Base-by-base conservation (phyloP, 2,797 vertebrate species). In the Sebastes iracundus region DNA sequence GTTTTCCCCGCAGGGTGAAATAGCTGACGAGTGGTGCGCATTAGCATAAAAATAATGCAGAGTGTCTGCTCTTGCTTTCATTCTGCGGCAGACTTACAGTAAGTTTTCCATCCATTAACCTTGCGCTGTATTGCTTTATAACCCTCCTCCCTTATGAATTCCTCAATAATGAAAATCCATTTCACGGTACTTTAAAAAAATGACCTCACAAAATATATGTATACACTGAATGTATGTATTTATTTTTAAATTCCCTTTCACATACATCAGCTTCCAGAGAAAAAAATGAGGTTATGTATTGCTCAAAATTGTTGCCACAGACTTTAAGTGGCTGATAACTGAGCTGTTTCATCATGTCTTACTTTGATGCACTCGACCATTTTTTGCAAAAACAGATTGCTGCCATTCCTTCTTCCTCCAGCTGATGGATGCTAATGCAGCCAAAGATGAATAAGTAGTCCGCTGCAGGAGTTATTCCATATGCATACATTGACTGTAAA, bases 1-100 rank as follows among this genome's bases (percentile, higher is more conserved):
- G 84, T 91, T 93, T 88, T 87, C 75, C 89, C 93, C 62, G 55
- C 42, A 74, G 91, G 92, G 82, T 73, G 73, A 82, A 86, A 83
- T 84, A 68, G 77, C 84, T 88, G 92, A 93, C 74, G 79, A 90
- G 87, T 71, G 81, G 67, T 23, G 63, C 22, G 72, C 79, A 94
- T 94, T 95, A 93, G 90, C 94, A 95, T 95, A 92, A 84, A 93
- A 94, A 94, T 93, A 91, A 94, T 82, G 80, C 89, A 86, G 87
- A 91, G 79, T 81, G 84, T 81, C 66, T 71, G 82, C 87, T 86
- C 80, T 69, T 75, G 84, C 85, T 89, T 91, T 92, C 30, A 85
- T 90, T 92, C 75, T 71, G 81, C 87, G 74, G 76, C 85, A 80
- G 76, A 88, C 87, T 85, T 90, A 84, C 81, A 85, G 80, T 80